A percentile compares a stretch with the other conserved stretches of the same genome.
Evolutionary conservation across 2,797 vertebrate genomes (phyloP).

Genomic region (Hoplostethus atlanticus): DNA sequence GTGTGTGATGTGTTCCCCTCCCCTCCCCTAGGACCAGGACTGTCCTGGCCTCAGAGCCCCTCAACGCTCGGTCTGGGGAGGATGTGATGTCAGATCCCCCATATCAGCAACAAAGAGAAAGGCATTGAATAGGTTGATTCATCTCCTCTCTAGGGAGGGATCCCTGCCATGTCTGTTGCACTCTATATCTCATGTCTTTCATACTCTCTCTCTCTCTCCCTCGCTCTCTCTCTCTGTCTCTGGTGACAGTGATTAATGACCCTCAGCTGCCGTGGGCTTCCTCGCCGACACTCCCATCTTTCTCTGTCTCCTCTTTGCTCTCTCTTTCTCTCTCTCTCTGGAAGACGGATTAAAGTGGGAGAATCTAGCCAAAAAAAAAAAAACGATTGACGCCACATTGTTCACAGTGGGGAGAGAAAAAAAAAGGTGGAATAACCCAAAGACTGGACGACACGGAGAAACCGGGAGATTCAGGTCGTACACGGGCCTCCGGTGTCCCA

Average conservation of each 20-base stretch:
- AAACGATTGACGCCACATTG: conserved; percentile 68
- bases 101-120: conserved; percentile 62
- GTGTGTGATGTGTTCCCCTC: conserved; percentile 50
- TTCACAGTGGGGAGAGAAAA: conserved; percentile 31
- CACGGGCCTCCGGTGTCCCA: conserved; percentile 12
- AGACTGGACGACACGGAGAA: conserved; percentile 37
- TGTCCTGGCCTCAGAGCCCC: conserved; percentile 30
- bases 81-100: conserved; percentile 69
- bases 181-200: conserved; percentile 71
- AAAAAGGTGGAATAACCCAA: conserved; percentile 28
- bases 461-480: conserved; percentile 18
- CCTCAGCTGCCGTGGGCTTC: conserved; percentile 78
- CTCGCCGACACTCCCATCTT: conserved; percentile 72
- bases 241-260: conserved; percentile 77
- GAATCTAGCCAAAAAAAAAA: conserved; percentile 35
- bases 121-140: conserved; percentile 70
- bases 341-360: conserved; percentile 59
- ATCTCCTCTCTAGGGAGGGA: conserved; percentile 74
- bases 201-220: conserved; percentile 37
- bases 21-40: conserved; percentile 27
- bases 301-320: conserved; percentile 61
- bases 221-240: conserved; percentile 40
- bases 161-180: conserved; percentile 71
- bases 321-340: conserved; percentile 61
- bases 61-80: conserved; percentile 17